Evolutionary conservation across 2,888 invertebrate genomes (phyloP).

Genomic region (Eristalinus sepulchralis): DNA sequence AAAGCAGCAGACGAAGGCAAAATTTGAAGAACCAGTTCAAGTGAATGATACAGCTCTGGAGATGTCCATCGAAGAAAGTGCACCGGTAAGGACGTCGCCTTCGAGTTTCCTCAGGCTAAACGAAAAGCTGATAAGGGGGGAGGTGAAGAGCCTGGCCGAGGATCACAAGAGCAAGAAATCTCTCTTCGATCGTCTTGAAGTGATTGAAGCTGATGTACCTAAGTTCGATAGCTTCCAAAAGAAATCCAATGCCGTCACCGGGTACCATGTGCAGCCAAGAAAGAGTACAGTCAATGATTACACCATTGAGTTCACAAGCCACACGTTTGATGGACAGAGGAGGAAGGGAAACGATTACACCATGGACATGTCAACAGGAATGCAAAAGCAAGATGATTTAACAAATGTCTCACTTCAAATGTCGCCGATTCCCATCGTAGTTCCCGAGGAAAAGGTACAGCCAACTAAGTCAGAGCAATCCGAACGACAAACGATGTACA

Average conservation of each 20-base stretch:
- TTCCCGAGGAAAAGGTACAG: not conserved
- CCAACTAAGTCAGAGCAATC: not conserved
- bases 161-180: slow-evolving; percentile 7
- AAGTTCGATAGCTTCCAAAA: slow-evolving; percentile 11
- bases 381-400: not conserved
- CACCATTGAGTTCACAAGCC: slow-evolving; percentile 23
- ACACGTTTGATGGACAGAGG: not conserved
- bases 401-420: not conserved
- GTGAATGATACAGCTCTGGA: slow-evolving; percentile 17
- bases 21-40: not conserved
- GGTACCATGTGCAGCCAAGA: not conserved
- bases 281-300: slow-evolving; percentile 17
- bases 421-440: not conserved
- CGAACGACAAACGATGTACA: not conserved
- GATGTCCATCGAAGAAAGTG: not conserved
- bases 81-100: not conserved
- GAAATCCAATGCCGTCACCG: not conserved
- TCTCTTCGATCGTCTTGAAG: slow-evolving; percentile 1
- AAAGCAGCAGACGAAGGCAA: not conserved
- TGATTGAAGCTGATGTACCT: not conserved
- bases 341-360: not conserved
- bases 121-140: slow-evolving; percentile 26
- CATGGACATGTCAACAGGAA: not conserved
- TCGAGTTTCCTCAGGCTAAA: slow-evolving; percentile 12
- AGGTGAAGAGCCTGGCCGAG: not conserved